These are phyloP conservation scores for Procambarus clarkii DNA, from an alignment of 1,140 invertebrate species.

Conservation along the genomic window DNA sequence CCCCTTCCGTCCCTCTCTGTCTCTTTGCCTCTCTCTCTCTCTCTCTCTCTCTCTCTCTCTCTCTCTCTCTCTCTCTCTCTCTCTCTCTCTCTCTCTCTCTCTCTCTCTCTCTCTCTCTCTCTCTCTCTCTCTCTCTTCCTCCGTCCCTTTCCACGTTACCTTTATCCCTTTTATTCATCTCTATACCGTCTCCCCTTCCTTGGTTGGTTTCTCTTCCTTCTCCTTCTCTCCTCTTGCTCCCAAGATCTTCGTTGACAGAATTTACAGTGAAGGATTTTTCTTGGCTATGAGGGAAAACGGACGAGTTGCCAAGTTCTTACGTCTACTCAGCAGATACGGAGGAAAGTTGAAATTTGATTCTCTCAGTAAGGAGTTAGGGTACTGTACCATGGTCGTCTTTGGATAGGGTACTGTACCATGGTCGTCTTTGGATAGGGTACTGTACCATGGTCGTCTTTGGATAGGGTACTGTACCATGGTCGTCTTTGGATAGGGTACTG, in stretches of 20 bases:
- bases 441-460: no score
- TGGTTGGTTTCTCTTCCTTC: not conserved
- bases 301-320: not conserved
- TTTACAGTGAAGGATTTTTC: constrained; percentile 3
- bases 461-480: no score
- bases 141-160: not conserved
- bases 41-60: no score
- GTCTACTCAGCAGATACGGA: constrained; percentile 18
- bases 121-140: not conserved
- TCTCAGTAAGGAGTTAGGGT: not conserved
- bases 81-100: not conserved
- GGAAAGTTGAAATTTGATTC: constrained; percentile 21
- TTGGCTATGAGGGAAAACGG: constrained; percentile 23
- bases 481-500: no score
- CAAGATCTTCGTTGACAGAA: not conserved
- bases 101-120: not conserved
- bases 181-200: not conserved
- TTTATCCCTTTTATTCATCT: not conserved
- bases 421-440: no score
- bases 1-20: no score
- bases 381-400: not conserved
- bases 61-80: not conserved
- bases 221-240: no score
- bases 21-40: not conserved
- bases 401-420: no score